These are phyloP conservation scores for Thera obeliscata DNA, from an alignment of 2,888 invertebrate species.

Conservation along the genomic window DNA sequence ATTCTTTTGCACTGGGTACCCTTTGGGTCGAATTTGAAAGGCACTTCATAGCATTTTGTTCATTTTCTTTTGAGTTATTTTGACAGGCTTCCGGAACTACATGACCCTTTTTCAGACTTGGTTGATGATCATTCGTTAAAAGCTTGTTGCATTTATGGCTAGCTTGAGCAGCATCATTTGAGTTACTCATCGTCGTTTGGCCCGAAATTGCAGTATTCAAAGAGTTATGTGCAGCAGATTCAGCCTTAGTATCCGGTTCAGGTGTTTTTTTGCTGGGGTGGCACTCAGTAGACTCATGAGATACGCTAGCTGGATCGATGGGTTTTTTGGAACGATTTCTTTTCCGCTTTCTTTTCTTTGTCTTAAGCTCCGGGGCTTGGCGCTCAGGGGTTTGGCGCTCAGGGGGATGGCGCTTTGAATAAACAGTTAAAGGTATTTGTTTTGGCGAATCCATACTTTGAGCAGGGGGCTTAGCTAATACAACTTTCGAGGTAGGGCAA, in stretches of 20 bases:
- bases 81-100: not conserved
- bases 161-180: not conserved
- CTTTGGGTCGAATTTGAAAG: not conserved
- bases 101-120: not conserved
- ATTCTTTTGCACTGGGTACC: not conserved
- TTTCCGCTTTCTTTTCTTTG: too few relatives aligned
- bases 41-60: not conserved
- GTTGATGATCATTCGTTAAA: not conserved
- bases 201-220: not conserved
- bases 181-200: not conserved
- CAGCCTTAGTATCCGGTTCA: not conserved
- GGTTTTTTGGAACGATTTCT: too few relatives aligned
- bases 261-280: not conserved
- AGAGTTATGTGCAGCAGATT: not conserved
- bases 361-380: too few relatives aligned
- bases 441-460: conserved; percentile 1
- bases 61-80: not conserved
- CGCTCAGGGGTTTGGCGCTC: not conserved
- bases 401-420: conserved; percentile 9
- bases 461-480: not conserved
- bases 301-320: too few relatives aligned
- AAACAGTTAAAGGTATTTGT: not conserved
- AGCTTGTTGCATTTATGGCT: not conserved
- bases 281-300: too few relatives aligned
- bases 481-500: not conserved